Evolutionary conservation across 2,113 vertebrate species (phyloP).

Genomic region (Marmota flaviventris): DNA sequence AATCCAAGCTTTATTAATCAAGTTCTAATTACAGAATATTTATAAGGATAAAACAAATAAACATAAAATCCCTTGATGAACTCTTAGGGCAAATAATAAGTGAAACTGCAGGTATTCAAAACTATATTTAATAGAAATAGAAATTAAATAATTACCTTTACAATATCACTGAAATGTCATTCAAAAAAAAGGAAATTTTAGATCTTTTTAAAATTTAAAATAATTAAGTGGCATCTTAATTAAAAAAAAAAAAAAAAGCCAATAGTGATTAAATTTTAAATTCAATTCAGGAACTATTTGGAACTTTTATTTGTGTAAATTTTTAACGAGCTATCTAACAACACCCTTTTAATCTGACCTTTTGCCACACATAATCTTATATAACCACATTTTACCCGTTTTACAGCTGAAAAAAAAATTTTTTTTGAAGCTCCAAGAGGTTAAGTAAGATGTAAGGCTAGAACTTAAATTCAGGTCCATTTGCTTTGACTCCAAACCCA

Average conservation of each 20-base stretch:
- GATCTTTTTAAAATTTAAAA: background rate
- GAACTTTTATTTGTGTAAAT: background rate
- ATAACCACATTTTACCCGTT: slow-evolving; percentile 14
- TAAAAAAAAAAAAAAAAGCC: background rate
- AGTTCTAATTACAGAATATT: slow-evolving; percentile 37
- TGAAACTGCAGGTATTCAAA: background rate
- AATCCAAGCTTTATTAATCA: slow-evolving; percentile 25
- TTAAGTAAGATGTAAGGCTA: background rate
- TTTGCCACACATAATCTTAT: background rate
- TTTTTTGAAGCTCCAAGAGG: background rate
- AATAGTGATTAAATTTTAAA: background rate
- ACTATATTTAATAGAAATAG: background rate
- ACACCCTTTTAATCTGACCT: background rate
- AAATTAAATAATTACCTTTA: slow-evolving; percentile 17
- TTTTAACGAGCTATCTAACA: background rate
- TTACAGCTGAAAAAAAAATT: slow-evolving; percentile 21
- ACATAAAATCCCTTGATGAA: slow-evolving; percentile 16
- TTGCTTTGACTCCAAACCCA: background rate
- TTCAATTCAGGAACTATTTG: slow-evolving; percentile 11
- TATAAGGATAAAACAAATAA: slow-evolving; percentile 19
- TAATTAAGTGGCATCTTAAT: background rate
- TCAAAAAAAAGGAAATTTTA: slow-evolving; percentile 1
- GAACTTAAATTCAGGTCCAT: background rate
- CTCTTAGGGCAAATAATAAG: slow-evolving; percentile 8
- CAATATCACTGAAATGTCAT: slow-evolving; percentile 19